Evolutionary conservation across 2,888 invertebrate species (phyloP).

Genomic region (Machimus atricapillus): DNA sequence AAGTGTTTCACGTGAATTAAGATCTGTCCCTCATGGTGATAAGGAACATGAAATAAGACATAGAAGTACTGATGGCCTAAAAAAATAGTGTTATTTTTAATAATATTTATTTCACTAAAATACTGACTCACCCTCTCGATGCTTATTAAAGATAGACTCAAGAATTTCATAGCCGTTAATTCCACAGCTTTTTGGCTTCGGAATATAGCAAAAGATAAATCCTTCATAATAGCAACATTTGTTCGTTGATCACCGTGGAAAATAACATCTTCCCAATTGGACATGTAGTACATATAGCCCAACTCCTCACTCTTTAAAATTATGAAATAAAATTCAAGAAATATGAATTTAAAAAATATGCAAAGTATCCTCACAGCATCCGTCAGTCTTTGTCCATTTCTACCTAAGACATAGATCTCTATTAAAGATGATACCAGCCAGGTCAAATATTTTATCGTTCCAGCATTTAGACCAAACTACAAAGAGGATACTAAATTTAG

Average conservation of each 20-base stretch:
- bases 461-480: constrained; percentile 35
- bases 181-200: constrained; percentile 34
- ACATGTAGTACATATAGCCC: constrained; percentile 31
- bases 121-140: constrained; percentile 13
- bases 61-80: constrained; percentile 38
- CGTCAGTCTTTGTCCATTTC: constrained; percentile 30
- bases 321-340: not conserved
- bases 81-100: not conserved
- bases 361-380: constrained; percentile 19
- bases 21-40: constrained; percentile 30
- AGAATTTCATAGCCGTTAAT: constrained; percentile 39
- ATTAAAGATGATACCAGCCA: constrained; percentile 25
- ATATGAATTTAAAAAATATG: not conserved
- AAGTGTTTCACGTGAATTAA: not conserved
- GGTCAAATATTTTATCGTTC: constrained; percentile 23
- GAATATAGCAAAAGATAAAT: constrained; percentile 28
- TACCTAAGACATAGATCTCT: constrained; percentile 24
- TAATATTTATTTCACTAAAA: not conserved
- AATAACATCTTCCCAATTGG: constrained; percentile 39
- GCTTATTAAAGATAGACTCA: constrained; percentile 24
- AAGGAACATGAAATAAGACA: constrained; percentile 43
- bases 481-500: not conserved
- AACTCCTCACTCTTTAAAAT: constrained; percentile 32
- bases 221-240: constrained; percentile 19
- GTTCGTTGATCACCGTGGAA: not conserved